Evolutionary conservation across 2,797 vertebrate genomes (phyloP).

Genomic region (Enteromius mattozi): DNA sequence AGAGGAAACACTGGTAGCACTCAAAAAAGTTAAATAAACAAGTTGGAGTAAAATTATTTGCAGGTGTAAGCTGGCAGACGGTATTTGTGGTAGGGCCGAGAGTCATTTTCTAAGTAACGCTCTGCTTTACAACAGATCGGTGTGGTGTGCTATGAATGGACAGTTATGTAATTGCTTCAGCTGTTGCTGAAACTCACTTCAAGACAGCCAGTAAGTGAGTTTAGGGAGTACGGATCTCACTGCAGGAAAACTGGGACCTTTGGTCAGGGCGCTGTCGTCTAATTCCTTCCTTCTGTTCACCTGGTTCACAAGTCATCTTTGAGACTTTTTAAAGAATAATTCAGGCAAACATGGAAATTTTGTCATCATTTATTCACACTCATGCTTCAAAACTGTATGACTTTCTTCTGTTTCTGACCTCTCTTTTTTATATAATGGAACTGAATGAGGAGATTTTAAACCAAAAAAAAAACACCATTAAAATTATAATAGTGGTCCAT

Average conservation of each 20-base stretch:
- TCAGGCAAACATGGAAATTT: background rate
- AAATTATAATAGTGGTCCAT: background rate
- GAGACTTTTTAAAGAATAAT: background rate
- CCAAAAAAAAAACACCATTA: too few relatives aligned
- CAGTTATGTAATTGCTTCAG: slow-evolving; percentile 55
- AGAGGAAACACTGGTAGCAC: slow-evolving; percentile 60
- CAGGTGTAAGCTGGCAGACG: slow-evolving; percentile 54
- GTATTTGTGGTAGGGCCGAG: slow-evolving; percentile 48
- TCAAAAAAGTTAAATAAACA: slow-evolving; percentile 62
- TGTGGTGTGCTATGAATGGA: slow-evolving; percentile 27
- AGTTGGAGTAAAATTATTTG: slow-evolving; percentile 59
- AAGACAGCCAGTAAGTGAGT: background rate
- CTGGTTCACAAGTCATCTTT: slow-evolving; percentile 7
- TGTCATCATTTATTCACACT: background rate
- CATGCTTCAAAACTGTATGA: background rate
- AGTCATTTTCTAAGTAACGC: slow-evolving; percentile 30
- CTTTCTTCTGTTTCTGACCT: background rate
- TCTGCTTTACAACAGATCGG: slow-evolving; percentile 33
- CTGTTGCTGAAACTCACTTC: slow-evolving; percentile 39
- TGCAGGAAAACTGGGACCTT: background rate
- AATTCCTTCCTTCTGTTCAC: slow-evolving; percentile 16
- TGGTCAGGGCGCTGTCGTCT: background rate
- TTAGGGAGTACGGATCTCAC: background rate
- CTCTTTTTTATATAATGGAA: background rate
- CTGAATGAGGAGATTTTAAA: too few relatives aligned